A percentile compares a stretch with the other conserved stretches of the same genome.
phyloP scores from a whole-genome alignment of 2,888 invertebrate genomes.

The Drosophila emarginata region DNA sequence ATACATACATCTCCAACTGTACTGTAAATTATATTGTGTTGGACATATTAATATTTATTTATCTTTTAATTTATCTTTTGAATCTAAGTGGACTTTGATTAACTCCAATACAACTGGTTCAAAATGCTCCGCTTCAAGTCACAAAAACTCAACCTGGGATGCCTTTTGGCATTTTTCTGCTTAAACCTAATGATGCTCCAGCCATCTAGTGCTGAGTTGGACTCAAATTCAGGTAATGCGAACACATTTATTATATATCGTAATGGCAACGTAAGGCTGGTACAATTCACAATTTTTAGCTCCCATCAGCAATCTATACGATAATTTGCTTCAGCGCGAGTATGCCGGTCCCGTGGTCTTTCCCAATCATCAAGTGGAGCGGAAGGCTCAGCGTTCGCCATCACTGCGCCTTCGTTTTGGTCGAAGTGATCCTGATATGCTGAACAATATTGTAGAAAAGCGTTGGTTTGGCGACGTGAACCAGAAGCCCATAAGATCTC shows the following conservation, averaged over 20 bases:
- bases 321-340: slow-evolving; percentile 81
- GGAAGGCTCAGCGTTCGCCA: slow-evolving; percentile 90
- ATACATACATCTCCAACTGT: too few relatives aligned
- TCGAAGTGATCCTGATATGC: slow-evolving; percentile 86
- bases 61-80: too few relatives aligned
- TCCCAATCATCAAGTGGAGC: slow-evolving; percentile 86
- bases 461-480: slow-evolving; percentile 85
- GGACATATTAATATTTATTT: too few relatives aligned
- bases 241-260: not conserved
- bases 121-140: slow-evolving; percentile 55
- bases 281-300: slow-evolving; percentile 40
- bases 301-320: slow-evolving; percentile 79
- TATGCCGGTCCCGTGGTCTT: slow-evolving; percentile 82
- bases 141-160: slow-evolving; percentile 49
- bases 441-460: slow-evolving; percentile 72
- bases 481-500: slow-evolving; percentile 88
- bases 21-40: too few relatives aligned
- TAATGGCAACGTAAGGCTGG: slow-evolving; percentile 6
- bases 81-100: too few relatives aligned
- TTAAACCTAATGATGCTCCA: slow-evolving; percentile 47
- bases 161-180: slow-evolving; percentile 47
- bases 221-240: slow-evolving; percentile 19
- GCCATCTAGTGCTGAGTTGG: slow-evolving; percentile 57
- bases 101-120: not conserved
- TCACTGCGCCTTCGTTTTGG: slow-evolving; percentile 90